Conservation (phyloP, 2,888 invertebrate genomes). For the Eristalis tenax region DNA sequence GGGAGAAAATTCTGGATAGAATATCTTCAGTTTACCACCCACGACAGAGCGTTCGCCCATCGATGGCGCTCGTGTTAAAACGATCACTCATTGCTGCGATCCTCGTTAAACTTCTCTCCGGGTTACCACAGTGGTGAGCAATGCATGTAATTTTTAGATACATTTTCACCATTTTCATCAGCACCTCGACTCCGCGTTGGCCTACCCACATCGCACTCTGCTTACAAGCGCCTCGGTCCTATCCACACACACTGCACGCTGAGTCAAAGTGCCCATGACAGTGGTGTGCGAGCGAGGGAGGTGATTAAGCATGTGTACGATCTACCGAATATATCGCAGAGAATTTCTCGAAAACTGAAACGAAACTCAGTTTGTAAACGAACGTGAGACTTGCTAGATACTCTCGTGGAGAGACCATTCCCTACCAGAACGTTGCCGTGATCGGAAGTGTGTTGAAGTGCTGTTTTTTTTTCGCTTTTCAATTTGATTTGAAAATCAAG, state of each 20-base stretch:
- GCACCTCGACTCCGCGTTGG: constrained; percentile 21
- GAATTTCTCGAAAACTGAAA: constrained; percentile 55
- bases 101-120: background rate
- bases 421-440: background rate
- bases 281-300: constrained; percentile 16
- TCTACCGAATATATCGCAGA: constrained; percentile 14
- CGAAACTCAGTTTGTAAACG: constrained; percentile 57
- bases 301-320: constrained; percentile 4
- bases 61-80: background rate
- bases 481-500: background rate
- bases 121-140: constrained; percentile 26
- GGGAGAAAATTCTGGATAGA: constrained; percentile 1
- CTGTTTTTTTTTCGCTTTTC: background rate
- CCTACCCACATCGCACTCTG: constrained; percentile 2
- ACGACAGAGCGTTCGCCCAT: background rate
- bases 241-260: constrained; percentile 15
- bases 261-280: constrained; percentile 12
- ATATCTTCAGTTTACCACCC: constrained; percentile 17
- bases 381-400: constrained; percentile 54
- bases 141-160: constrained; percentile 39
- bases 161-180: constrained; percentile 33
- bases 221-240: constrained; percentile 7
- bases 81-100: constrained; percentile 32
- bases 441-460: constrained; percentile 18
- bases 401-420: constrained; percentile 18